phyloP scores from a whole-genome alignment of 1,140 invertebrate genomes.

The Sogatella furcifera region DNA sequence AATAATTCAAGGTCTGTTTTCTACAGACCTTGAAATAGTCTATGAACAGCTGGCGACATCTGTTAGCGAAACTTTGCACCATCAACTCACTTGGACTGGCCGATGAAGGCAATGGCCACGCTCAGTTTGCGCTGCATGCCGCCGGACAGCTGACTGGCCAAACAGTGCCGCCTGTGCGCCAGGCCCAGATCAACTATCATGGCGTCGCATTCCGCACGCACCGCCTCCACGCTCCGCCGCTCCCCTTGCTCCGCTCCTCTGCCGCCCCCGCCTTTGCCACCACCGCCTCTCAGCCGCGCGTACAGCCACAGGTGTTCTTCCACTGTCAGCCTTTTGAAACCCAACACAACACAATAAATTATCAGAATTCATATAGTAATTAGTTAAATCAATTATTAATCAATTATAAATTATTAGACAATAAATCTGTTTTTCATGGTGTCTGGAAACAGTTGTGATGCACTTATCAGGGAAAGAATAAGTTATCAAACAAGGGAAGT shows the following conservation, averaged over 20 bases:
- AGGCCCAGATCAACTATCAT: slow-evolving; percentile 41
- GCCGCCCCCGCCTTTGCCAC: neutral
- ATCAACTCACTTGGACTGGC: slow-evolving; percentile 36
- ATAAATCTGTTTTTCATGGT: too few species aligned
- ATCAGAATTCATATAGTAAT: too few species aligned
- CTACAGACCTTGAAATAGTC: too few species aligned
- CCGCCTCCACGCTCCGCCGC: slow-evolving; percentile 19
- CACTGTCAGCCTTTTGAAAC: slow-evolving; percentile 59
- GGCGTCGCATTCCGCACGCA: slow-evolving; percentile 34
- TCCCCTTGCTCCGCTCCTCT: slow-evolving; percentile 10
- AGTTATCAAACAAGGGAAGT: too few species aligned
- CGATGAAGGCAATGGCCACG: slow-evolving; percentile 67
- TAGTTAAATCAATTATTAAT: too few species aligned
- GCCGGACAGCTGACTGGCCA: slow-evolving; percentile 50
- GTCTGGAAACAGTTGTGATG: too few species aligned
- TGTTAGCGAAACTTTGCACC: too few species aligned
- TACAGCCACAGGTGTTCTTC: slow-evolving; percentile 68
- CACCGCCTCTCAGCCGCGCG: slow-evolving; percentile 10
- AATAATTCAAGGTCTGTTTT: too few species aligned
- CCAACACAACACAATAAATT: neutral
- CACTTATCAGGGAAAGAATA: too few species aligned
- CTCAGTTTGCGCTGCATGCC: slow-evolving; percentile 79
- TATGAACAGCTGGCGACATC: too few species aligned
- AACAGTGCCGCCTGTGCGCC: slow-evolving; percentile 39
- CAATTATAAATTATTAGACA: too few species aligned